A percentile compares a stretch with the other conserved stretches of the same genome.
Conservation (phyloP, 2,888 invertebrate species). For the Lacanobia oleracea region DNA sequence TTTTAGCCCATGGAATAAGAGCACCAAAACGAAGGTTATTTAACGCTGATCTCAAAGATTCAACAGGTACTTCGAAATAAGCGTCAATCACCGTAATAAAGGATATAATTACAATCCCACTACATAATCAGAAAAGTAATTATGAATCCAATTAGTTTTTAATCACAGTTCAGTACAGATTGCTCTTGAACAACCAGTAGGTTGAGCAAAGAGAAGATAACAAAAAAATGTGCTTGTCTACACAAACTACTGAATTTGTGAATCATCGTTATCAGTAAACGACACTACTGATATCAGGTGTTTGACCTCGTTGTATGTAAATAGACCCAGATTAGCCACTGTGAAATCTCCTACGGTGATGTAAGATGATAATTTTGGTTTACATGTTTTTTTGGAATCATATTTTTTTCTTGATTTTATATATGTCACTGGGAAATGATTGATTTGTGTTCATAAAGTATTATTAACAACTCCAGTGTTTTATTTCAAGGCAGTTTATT, state of each 20-base stretch:
- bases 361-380: slow-evolving; percentile 13
- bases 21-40: no score
- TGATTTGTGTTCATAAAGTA: no score
- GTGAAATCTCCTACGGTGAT: not conserved
- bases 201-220: slow-evolving; percentile 36
- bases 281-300: slow-evolving; percentile 51
- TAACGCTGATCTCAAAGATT: no score
- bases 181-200: slow-evolving; percentile 1
- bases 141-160: not conserved
- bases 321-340: slow-evolving; percentile 28
- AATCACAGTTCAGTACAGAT: slow-evolving; percentile 2
- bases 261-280: slow-evolving; percentile 43
- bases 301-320: slow-evolving; percentile 50
- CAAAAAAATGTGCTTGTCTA: slow-evolving; percentile 37
- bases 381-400: not conserved
- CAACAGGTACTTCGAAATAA: no score
- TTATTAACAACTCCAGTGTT: no score
- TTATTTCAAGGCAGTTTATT: no score
- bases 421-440: no score
- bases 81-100: not conserved
- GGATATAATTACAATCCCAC: not conserved
- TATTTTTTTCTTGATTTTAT: no score
- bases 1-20: no score
- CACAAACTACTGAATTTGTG: slow-evolving; percentile 38
- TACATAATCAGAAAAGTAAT: not conserved